Conservation (phyloP, 1,140 invertebrate species). For the Aphelenchoides besseyi region DNA sequence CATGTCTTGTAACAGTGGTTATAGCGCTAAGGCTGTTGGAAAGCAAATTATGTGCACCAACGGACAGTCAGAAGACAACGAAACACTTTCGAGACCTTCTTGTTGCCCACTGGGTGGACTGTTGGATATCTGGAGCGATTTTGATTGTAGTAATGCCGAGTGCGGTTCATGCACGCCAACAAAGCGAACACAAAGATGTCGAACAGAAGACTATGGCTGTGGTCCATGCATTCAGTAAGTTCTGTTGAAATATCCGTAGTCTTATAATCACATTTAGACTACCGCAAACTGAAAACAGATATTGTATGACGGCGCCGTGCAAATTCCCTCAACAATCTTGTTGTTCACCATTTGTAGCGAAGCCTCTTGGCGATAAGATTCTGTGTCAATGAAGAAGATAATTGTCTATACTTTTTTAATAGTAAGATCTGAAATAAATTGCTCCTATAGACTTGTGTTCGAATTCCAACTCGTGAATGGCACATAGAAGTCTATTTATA, state of each 20-base stretch:
- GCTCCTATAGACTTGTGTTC: background rate
- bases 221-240: background rate
- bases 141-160: background rate
- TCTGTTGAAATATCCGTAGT: too few species aligned
- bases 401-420: too few species aligned
- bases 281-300: background rate
- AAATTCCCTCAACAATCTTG: background rate
- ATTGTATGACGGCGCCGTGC: background rate
- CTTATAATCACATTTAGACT: too few species aligned
- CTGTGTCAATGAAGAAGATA: background rate
- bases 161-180: background rate
- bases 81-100: background rate
- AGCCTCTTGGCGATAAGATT: background rate
- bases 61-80: background rate
- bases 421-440: too few species aligned
- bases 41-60: slow-evolving; percentile 4
- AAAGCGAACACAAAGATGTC: background rate
- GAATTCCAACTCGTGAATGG: background rate
- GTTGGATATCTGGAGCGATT: slow-evolving; percentile 2
- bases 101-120: background rate
- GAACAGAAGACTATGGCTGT: slow-evolving; percentile 4
- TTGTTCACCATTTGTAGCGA: background rate
- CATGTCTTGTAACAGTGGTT: background rate
- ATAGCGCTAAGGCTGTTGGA: background rate
- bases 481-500: too few species aligned